These are phyloP conservation scores for Drosophila paulistorum DNA, from an alignment of 1,140 invertebrate species.

Conservation along the genomic window DNA sequence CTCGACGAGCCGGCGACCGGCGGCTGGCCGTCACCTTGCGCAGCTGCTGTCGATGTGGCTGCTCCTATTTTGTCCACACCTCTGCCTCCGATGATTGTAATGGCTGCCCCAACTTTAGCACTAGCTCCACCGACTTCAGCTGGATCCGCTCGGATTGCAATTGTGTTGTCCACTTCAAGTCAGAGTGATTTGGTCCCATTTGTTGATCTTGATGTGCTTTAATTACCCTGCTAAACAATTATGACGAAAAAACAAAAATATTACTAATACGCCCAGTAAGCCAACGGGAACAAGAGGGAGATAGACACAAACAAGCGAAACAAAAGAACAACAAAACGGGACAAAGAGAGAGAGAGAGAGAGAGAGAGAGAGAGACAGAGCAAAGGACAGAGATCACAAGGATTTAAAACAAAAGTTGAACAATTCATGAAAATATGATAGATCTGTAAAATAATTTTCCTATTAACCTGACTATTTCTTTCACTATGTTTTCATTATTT, in stretches of 20 bases:
- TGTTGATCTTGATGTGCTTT: slow-evolving; percentile 59
- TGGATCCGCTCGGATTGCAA: slow-evolving; percentile 40
- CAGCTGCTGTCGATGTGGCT: slow-evolving; percentile 69
- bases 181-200: slow-evolving; percentile 74
- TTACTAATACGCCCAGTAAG: slow-evolving; percentile 60
- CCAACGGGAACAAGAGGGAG: too few relatives aligned
- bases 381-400: too few relatives aligned
- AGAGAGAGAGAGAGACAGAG: too few relatives aligned
- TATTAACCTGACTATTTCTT: not conserved
- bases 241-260: not conserved
- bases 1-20: slow-evolving; percentile 46
- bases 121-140: slow-evolving; percentile 29
- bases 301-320: slow-evolving; percentile 8
- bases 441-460: not conserved
- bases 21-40: slow-evolving; percentile 51
- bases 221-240: slow-evolving; percentile 24
- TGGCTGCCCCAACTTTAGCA: slow-evolving; percentile 23
- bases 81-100: slow-evolving; percentile 13
- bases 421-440: not conserved
- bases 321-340: not conserved
- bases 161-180: slow-evolving; percentile 60
- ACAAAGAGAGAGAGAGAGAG: not conserved
- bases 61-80: slow-evolving; percentile 68
- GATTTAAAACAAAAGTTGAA: not conserved
- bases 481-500: not conserved